A percentile compares a stretch with the other conserved stretches of the same genome.
These are phyloP conservation scores for Balaenoptera acutorostrata DNA, from an alignment of 2,113 vertebrate genomes.

Conservation along the genomic window DNA sequence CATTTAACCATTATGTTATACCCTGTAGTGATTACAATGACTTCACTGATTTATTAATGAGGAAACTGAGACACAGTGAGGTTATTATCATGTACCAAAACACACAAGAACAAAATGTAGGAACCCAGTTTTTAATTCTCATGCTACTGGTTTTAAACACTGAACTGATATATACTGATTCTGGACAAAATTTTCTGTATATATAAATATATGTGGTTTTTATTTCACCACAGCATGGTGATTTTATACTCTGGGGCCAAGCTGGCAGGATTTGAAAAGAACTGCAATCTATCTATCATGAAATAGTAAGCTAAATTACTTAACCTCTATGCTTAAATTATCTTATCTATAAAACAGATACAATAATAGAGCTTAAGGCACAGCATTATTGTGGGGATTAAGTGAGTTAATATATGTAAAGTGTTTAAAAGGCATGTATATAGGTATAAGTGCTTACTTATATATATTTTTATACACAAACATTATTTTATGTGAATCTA, in stretches of 20 bases:
- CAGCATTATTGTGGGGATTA: neutral
- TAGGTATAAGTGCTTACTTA: neutral
- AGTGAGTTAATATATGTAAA: neutral
- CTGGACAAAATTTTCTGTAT: neutral
- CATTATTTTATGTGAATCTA: neutral
- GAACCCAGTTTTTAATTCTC: neutral
- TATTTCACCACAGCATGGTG: neutral
- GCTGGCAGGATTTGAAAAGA: neutral
- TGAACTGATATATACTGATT: neutral
- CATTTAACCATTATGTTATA: neutral
- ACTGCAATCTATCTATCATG: neutral
- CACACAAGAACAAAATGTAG: neutral
- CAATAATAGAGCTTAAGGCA: neutral
- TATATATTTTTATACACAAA: neutral
- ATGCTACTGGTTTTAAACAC: neutral
- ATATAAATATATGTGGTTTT: neutral
- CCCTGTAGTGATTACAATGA: neutral
- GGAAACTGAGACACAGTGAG: neutral
- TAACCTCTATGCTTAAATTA: neutral
- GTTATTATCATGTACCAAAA: neutral
- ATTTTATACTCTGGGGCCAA: neutral
- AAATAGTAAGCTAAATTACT: neutral
- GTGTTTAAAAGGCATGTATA: neutral
- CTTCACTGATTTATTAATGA: neutral
- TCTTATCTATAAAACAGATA: neutral